Evolutionary conservation across 2,888 invertebrate genomes (phyloP).

Genomic region (Polymixis lichenea): DNA sequence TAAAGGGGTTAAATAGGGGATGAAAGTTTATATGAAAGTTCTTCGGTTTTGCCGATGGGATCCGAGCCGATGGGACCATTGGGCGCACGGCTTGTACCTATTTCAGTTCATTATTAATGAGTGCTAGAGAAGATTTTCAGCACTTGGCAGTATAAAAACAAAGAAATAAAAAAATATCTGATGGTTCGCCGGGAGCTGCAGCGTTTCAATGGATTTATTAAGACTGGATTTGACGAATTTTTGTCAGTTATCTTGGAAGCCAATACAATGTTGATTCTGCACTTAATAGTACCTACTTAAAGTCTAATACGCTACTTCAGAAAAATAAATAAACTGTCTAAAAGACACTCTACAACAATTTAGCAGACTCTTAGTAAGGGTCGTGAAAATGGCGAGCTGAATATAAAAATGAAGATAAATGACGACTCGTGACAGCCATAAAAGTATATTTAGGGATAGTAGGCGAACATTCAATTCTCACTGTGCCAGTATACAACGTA

Average conservation of each 20-base stretch:
- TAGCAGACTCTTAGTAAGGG: slow-evolving; percentile 31
- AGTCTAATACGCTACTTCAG: background rate
- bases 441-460: slow-evolving; percentile 60
- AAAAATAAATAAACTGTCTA: slow-evolving; percentile 15
- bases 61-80: too few relatives aligned
- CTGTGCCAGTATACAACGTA: slow-evolving; percentile 31
- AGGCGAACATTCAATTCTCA: slow-evolving; percentile 55
- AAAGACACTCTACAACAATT: slow-evolving; percentile 38
- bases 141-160: background rate
- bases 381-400: slow-evolving; percentile 42
- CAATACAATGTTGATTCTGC: background rate
- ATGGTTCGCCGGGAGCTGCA: background rate
- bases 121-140: background rate
- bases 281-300: background rate
- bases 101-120: background rate
- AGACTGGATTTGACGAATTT: background rate
- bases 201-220: too few relatives aligned
- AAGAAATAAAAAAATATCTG: too few relatives aligned
- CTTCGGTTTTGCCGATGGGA: too few relatives aligned
- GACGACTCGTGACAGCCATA: slow-evolving; percentile 54
- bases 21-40: background rate
- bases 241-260: background rate
- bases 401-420: slow-evolving; percentile 63
- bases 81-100: too few relatives aligned
- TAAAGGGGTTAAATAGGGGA: background rate